Evolutionary conservation across 2,797 vertebrate genomes (phyloP).

Genomic region (Lagorchestes hirsutus): DNA sequence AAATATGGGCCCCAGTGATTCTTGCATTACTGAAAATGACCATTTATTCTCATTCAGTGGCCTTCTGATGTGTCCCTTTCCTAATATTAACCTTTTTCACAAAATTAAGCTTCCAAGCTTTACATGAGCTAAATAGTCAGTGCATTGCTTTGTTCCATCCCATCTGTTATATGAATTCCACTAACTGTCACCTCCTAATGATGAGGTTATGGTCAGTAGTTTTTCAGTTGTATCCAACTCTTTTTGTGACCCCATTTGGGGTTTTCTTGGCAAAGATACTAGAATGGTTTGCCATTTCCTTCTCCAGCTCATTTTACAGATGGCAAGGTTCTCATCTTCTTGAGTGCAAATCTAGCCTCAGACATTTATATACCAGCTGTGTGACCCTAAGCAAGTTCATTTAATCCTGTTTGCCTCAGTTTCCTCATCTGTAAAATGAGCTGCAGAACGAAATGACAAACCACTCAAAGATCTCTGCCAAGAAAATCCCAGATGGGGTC

Average conservation of each 20-base stretch:
- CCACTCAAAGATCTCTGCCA: background rate
- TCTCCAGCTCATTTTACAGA: background rate
- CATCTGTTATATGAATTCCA: background rate
- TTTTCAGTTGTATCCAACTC: background rate
- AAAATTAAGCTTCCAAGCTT: background rate
- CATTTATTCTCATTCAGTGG: background rate
- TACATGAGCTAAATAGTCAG: background rate
- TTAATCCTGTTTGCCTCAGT: background rate
- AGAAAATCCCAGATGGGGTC: background rate
- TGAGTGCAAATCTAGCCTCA: background rate
- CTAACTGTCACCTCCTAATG: fast-evolving
- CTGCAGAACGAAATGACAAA: background rate
- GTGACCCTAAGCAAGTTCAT: background rate
- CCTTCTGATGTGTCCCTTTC: background rate
- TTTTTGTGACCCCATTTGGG: background rate
- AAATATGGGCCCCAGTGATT: background rate
- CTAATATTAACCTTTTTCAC: background rate
- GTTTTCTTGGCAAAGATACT: background rate
- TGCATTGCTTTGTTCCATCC: background rate
- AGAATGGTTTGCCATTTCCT: background rate
- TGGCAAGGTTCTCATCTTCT: background rate
- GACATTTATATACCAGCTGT: background rate
- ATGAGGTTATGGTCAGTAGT: background rate
- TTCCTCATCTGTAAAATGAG: background rate
- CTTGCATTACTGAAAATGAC: background rate